Conservation (phyloP, 2,888 invertebrate genomes). For the Oxyscelio sp. region DNA sequence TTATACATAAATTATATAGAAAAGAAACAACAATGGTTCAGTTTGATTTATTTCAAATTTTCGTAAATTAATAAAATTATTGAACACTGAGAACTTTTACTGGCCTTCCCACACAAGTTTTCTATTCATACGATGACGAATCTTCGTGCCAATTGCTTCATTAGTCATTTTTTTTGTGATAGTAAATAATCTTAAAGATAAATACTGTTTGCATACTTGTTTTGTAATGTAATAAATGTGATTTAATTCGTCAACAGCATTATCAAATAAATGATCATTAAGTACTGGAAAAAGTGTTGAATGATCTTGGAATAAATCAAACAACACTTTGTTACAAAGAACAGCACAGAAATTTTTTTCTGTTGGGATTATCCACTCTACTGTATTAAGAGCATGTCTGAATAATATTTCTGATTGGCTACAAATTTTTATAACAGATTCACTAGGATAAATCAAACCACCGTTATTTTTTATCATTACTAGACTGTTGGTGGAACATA, state of each 20-base stretch:
- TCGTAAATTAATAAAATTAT: background rate
- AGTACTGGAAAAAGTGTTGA: conserved; percentile 17
- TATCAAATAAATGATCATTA: background rate
- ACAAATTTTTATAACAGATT: conserved; percentile 46
- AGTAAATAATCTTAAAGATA: background rate
- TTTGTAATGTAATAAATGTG: background rate
- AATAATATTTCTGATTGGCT: conserved; percentile 19
- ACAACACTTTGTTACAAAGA: conserved; percentile 43
- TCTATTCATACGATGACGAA: background rate
- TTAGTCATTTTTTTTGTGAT: background rate
- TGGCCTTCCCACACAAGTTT: background rate
- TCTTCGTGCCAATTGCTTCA: background rate
- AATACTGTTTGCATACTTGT: background rate
- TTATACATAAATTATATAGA: too few relatives aligned
- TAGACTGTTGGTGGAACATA: background rate
- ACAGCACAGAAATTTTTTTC: conserved; percentile 38
- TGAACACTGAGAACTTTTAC: background rate
- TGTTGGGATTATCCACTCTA: background rate
- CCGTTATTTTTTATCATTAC: background rate
- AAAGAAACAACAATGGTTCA: too few relatives aligned
- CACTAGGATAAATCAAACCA: conserved; percentile 40
- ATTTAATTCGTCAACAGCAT: background rate
- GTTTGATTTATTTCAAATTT: too few relatives aligned
- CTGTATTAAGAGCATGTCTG: conserved; percentile 21
- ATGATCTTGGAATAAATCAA: conserved; percentile 34